Base-by-base conservation (phyloP, 2,113 vertebrate species). In the Hystrix cristata region DNA sequence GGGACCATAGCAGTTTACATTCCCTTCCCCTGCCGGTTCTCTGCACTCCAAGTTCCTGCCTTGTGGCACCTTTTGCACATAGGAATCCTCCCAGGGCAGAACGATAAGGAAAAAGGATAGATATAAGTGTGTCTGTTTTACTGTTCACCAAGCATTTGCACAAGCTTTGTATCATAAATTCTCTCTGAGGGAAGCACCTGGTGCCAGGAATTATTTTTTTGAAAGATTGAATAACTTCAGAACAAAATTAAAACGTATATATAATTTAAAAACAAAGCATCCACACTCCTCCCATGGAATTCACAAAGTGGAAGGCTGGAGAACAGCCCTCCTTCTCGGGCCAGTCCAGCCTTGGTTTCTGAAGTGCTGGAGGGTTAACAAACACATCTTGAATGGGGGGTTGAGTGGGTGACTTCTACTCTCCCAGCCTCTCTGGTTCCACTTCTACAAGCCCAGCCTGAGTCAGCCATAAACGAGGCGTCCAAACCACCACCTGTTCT, bases 1-100 rank as follows among this genome's bases (percentile, higher is more conserved):
- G 90, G 53, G 88, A 96, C 95, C 94, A 71, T 93, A 90, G 93
- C 92, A 97, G 95, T 92, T 97, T 96, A 69, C 64, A 91, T 69
- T 79, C 69, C 94, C 74, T 97, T 95, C n/a, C 81, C 81, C 62
- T 92, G 94, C 94, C 94, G 86, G 74, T 95, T 97, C 65, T 91
- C 60, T 95, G 65, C 89, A 85, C 85, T 95, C 97, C 90, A 96
- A 95, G 72, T 80, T 46, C 62, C 71, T 88, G 95, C 88, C 90
- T 96, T 88, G 81, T 95, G 72, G 76, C 82, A 93, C 87, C 80
- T 95, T 95, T 19, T 93, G 96, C 80, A 60, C 95, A 96, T 95
- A 93, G 87, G 92, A 92, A 80, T 81, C 14, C 92, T 94, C 80
- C 94, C 92, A 90, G 79, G 92, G 92, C 78, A 86, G 92, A 92